phyloP scores from a whole-genome alignment of 2,888 invertebrate species.

The Nineta flava region DNA sequence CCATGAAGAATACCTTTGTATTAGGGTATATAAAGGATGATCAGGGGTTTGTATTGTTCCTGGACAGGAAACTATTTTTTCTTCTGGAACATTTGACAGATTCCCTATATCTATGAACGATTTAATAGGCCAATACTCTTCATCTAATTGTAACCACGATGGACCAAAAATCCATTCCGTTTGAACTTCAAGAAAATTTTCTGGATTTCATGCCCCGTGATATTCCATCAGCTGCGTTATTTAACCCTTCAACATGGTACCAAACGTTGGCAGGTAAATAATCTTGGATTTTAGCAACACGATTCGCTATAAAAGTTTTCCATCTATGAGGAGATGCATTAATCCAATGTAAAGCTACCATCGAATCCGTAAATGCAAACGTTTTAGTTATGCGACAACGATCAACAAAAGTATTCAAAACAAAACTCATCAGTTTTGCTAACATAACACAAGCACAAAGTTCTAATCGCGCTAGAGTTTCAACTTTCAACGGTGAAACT shows the following conservation, averaged over 20 bases:
- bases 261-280: constrained; percentile 2
- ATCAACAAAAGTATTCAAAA: background rate
- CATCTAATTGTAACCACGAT: background rate
- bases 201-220: constrained; percentile 9
- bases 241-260: constrained; percentile 5
- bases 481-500: constrained; percentile 10
- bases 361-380: constrained; percentile 11
- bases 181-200: background rate
- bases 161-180: background rate
- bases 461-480: constrained; percentile 11
- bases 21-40: too few relatives aligned
- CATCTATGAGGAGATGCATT: too few relatives aligned
- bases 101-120: background rate
- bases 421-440: constrained; percentile 4
- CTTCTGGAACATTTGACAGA: background rate
- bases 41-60: background rate
- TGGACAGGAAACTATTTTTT: background rate
- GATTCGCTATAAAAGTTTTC: too few relatives aligned
- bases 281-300: constrained; percentile 9
- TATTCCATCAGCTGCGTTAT: constrained; percentile 9
- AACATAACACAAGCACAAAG: constrained; percentile 11
- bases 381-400: constrained; percentile 1
- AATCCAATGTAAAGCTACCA: constrained; percentile 9
- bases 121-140: background rate
- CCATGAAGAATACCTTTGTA: background rate